phyloP scores from a whole-genome alignment of 2,888 invertebrate genomes.

The Thysanoteuthis rhombus region DNA sequence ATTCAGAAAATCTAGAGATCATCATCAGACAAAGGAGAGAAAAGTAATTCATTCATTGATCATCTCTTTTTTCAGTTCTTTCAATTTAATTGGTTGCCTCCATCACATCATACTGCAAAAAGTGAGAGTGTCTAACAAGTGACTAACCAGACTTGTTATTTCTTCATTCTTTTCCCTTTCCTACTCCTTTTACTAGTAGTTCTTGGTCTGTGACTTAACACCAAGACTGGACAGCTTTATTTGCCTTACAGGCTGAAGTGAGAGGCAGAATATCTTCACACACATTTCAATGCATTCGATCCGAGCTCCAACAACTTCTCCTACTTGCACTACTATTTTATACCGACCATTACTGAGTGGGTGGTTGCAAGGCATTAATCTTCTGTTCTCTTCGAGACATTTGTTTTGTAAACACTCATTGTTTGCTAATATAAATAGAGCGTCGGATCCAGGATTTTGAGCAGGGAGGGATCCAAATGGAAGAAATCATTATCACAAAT shows the following conservation, averaged over 20 bases:
- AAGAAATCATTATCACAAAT: too few relatives aligned
- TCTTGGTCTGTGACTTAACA: background rate
- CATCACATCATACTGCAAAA: too few relatives aligned
- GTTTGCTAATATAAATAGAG: too few relatives aligned
- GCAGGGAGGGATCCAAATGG: too few relatives aligned
- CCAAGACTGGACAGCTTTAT: background rate
- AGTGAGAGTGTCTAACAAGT: too few relatives aligned
- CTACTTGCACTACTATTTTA: background rate
- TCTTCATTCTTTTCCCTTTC: background rate
- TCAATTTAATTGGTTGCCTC: too few relatives aligned
- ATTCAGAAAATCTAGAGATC: too few relatives aligned
- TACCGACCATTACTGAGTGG: background rate
- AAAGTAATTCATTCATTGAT: too few relatives aligned
- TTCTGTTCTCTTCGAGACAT: background rate
- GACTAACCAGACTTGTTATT: too few relatives aligned
- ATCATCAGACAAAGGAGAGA: too few relatives aligned
- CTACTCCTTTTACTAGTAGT: background rate
- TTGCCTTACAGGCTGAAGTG: background rate
- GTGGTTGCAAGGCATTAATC: background rate
- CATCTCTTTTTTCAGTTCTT: too few relatives aligned
- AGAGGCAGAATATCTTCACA: background rate
- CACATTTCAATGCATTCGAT: background rate
- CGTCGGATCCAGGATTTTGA: too few relatives aligned
- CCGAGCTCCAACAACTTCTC: background rate
- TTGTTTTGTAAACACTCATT: background rate